Base-by-base conservation (phyloP, 1,140 invertebrate species). In the Berghia stephanieae region DNA sequence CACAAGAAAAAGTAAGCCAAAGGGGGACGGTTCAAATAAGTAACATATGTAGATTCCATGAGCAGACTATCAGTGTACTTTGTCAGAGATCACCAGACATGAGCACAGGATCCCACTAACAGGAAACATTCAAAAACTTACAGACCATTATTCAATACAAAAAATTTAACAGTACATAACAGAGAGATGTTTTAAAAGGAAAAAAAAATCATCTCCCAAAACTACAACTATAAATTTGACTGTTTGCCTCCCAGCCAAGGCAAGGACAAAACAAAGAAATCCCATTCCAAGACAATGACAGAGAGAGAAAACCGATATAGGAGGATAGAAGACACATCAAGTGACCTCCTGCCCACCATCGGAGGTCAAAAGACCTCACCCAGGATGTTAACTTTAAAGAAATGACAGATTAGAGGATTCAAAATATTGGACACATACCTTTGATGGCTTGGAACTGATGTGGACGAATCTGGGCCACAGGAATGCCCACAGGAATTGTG, bases 401-500 rank as follows among this genome's bases (percentile, higher is more conserved):
- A 63, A 63, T 27, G 27, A 8, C 27, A 10, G 8, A 10, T 10
- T 68, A 34, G 31, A 68, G n/a, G 3, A 69, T 31, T 36, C 2
- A 52, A 72, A 10, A 72, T 31, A 72, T 16, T 16, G 3, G 24
- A 10, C n/a, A 76, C 74, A 24, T 40, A 76, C 74, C 72, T 36
- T 40, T 60, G 0, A 57, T 6, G 4, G 24, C n/a, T 38, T 75
- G 52, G 21, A 75, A 49, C 71, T 80, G 91, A 90, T 87, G 85
- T 66, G 92, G 92, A 83, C 95, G 91, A 86, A 96, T 94, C 80
- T 94, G 91, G 46, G 94, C 95, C 78, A 96, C 94, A 24, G 95
- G 94, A 83, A 96, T 95, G 57, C 95, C 95, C 82, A 96, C 93
- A 78, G 94, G 94, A 85, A 95, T 95, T 75, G 81, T 83, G 52